These are phyloP conservation scores for Mastacembelus armatus DNA, from an alignment of 2,797 vertebrate species.

Conservation along the genomic window DNA sequence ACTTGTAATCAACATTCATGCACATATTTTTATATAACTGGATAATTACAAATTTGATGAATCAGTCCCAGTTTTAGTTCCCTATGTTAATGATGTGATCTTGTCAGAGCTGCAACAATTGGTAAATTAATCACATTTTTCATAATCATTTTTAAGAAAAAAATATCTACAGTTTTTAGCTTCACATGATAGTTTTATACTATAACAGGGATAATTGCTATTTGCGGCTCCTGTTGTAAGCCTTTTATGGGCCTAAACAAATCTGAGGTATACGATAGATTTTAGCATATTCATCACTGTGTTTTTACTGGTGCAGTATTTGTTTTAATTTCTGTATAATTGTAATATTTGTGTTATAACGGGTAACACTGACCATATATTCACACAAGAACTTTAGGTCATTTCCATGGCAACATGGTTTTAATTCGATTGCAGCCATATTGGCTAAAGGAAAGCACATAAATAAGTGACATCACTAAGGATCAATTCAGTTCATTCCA, in stretches of 20 bases:
- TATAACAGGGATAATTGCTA: no score
- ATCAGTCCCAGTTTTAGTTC: background rate
- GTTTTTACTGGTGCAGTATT: no score
- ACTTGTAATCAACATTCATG: constrained; percentile 1
- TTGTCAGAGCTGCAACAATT: background rate
- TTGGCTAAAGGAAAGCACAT: background rate
- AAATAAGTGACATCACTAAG: background rate
- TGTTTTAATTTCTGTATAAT: background rate
- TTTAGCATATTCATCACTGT: no score
- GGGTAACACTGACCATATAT: no score
- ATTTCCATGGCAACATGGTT: constrained; percentile 36
- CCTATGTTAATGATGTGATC: background rate
- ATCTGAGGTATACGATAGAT: no score
- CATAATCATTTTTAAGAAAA: background rate
- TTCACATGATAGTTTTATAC: no score
- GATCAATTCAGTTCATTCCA: constrained; percentile 23
- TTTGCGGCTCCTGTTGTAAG: no score
- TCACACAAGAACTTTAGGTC: background rate
- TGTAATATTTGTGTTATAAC: background rate
- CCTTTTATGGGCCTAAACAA: no score
- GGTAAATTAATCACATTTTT: background rate
- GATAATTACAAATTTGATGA: background rate
- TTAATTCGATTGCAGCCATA: background rate
- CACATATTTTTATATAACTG: background rate
- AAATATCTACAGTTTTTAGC: no score